Evolutionary conservation across 1,140 invertebrate genomes (phyloP), one percentile per base, ranked within the genome.

Genomic region (Cyclina sinensis): DNA sequence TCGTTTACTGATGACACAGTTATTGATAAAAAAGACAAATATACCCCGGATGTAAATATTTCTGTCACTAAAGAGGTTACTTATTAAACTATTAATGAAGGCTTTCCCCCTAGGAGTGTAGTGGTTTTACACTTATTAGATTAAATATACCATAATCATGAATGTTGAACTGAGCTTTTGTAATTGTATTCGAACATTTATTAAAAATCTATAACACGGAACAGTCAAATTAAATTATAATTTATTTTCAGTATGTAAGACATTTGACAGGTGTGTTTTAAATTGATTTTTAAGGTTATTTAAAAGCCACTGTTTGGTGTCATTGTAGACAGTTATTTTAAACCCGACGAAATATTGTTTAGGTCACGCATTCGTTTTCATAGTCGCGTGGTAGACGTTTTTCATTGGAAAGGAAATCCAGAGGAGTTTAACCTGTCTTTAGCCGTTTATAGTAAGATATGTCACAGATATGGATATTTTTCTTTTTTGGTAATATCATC

Each of bases 141-240:
- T 43, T 43, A 4, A 43, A 43, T 14, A 43, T 43, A 43, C 16
- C 32, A 18, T 37, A 70, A 27, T 37, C 5, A 57, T 57, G n/a
- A 24, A 57, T n/a, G 5, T 57, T 57, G 54, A 57, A 57, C 24
- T n/a, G 24, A 18, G 21, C 21, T n/a, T 57, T n/a, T 57, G 21
- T n/a, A 57, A 24, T 1, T 37, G 24, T 27, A 35, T 9, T 37
- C 24, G 37, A 35, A 37, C 65, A 32, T 65, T 65, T 65, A 65
- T 65, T 30, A 65, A 65, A 57, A 30, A 30, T 27, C 5, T 65
- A 30, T 35, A 30, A 16, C 59, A 11, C 24, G 30, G 21, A 18
- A 37, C 16, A 16, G 32, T 35, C 32, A 70, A 70, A 70, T 70
- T 70, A 70, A 70, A 70, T 37, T 1, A 70, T 70, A 70, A 70